Conservation (phyloP, 2,797 vertebrate genomes). For the Enteromius afrohamiltoni region DNA sequence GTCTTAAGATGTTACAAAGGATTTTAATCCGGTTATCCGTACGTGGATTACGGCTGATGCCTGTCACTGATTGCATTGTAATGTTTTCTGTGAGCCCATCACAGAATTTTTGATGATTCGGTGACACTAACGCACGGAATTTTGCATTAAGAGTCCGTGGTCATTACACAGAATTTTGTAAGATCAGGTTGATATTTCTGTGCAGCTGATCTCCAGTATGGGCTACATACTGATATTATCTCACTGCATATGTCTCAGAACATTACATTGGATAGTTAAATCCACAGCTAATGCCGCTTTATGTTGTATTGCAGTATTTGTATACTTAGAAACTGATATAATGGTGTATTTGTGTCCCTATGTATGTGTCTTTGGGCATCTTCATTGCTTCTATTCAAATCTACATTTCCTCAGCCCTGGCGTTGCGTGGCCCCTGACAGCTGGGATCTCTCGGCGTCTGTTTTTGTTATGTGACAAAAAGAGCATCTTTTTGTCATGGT, state of each 20-base stretch:
- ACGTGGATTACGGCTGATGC: too few relatives aligned
- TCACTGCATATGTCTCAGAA: not conserved
- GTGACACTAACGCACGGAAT: too few relatives aligned
- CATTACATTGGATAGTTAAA: constrained; percentile 7
- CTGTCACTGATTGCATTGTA: too few relatives aligned
- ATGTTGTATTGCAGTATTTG: not conserved
- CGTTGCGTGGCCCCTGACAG: not conserved
- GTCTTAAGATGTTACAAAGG: not conserved
- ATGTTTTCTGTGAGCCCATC: too few relatives aligned
- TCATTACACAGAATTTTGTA: too few relatives aligned
- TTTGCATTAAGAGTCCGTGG: too few relatives aligned
- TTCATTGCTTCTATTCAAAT: not conserved
- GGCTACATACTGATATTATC: not conserved
- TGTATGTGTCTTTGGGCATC: constrained; percentile 5
- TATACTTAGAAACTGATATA: not conserved
- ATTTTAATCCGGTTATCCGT: too few relatives aligned
- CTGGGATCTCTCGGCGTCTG: constrained; percentile 49
- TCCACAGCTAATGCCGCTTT: not conserved
- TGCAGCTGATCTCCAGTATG: not conserved
- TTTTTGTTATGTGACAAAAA: constrained; percentile 57
- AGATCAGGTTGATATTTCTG: too few relatives aligned
- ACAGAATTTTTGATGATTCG: too few relatives aligned
- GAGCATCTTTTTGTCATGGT: constrained; percentile 47
- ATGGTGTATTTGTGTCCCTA: not conserved
- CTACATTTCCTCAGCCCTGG: not conserved